Evolutionary conservation across 2,797 vertebrate genomes (phyloP), one percentile per base, ranked within the genome.

Genomic region (Betta splendens): DNA sequence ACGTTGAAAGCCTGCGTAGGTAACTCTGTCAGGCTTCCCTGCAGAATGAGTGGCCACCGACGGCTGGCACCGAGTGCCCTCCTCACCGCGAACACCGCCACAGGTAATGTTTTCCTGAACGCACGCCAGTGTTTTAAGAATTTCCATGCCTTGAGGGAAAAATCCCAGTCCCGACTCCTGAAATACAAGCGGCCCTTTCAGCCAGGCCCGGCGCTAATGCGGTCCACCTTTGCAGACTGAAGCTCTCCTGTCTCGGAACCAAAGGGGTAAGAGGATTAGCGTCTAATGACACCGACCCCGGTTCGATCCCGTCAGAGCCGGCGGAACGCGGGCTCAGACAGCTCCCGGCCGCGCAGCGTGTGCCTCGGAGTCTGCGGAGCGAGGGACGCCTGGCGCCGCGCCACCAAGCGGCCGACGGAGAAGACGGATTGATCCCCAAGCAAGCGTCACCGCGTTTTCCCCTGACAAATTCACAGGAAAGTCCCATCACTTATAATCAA

Each of bases 31-130:
- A 82, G 85, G 81, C 75, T 73, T 87, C 75, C 77, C 69, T 79
- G 64, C 71, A 83, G 73, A 67, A 64, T 55, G 65, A 33, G 66
- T 63, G 76, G 81, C 83, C 84, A 72, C 73, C 75, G 77, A 83
- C 79, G 60, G 73, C 79, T 92, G 90, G 89, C 85, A 85, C 81
- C 61, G 68, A 17, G 71, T 77, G 74, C 68, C 84, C 79, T 88
- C 81, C 78, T 76, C 76, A 75, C 88, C 86, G 54, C 86, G 87
- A 88, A 87, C 83, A 83, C 80, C 77, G 69, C 80, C 78, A 72
- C 90, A 92, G 89, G 89, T 92, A 89, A 91, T 86, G 85, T 90
- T 92, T 92, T 92, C 90, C 90, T 88, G 83, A 89, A 69, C 65
- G 48, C 16, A 5, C 54, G 85, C 91, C 90, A 92, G 81, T 47